Conservation (phyloP, 2,888 invertebrate genomes). For the Cheilosia impressa region DNA sequence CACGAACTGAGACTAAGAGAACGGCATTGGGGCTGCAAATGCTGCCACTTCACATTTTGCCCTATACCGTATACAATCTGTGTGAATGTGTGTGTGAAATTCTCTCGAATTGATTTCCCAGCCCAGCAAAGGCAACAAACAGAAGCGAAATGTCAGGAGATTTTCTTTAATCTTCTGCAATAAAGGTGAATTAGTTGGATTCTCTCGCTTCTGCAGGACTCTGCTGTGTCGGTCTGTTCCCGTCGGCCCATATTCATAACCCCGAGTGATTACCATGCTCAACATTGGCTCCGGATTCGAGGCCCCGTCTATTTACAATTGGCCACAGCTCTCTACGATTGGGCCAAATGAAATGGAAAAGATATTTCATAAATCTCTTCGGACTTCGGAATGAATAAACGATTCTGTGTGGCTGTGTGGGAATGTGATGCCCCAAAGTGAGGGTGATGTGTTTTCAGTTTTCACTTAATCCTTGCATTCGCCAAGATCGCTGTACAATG, state of each 20-base stretch:
- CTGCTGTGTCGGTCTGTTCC: neutral
- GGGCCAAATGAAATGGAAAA: slow-evolving; percentile 45
- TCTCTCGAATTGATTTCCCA: slow-evolving; percentile 39
- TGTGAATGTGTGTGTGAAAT: neutral
- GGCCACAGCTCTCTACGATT: neutral
- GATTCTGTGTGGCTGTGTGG: slow-evolving; percentile 8
- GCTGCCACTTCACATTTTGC: slow-evolving; percentile 21
- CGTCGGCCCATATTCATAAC: slow-evolving; percentile 6
- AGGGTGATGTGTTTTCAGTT: slow-evolving; percentile 2
- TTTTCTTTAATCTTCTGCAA: slow-evolving; percentile 56
- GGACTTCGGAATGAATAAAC: slow-evolving; percentile 30
- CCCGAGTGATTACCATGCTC: slow-evolving; percentile 35
- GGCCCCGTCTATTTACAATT: slow-evolving; percentile 1
- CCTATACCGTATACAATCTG: neutral
- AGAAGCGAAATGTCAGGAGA: slow-evolving; percentile 29
- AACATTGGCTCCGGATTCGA: neutral
- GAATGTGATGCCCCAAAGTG: slow-evolving; percentile 30
- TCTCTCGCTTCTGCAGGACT: neutral
- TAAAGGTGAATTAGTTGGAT: slow-evolving; percentile 54
- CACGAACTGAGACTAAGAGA: slow-evolving; percentile 9
- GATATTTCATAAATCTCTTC: slow-evolving; percentile 56
- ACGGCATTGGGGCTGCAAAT: neutral
- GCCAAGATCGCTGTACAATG: slow-evolving; percentile 1
- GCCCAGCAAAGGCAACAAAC: slow-evolving; percentile 10
- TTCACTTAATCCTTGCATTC: neutral